Percentiles rank a stretch among this genome's conserved stretches.
phyloP scores from a whole-genome alignment of 1,140 invertebrate species.

The Drosophila nigrodunni region DNA sequence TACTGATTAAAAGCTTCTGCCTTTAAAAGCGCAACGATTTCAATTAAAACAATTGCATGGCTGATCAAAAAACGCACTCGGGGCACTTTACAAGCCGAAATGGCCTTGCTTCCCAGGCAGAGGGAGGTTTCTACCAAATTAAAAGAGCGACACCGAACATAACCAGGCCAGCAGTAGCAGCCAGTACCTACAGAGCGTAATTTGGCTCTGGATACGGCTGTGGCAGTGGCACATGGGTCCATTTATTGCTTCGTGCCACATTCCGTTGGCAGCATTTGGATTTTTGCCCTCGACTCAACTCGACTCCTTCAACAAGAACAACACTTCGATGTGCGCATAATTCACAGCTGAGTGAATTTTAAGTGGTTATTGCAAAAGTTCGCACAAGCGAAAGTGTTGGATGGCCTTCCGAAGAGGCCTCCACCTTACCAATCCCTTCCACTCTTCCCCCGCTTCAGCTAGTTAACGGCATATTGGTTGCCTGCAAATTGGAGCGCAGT shows the following conservation, averaged over 20 bases:
- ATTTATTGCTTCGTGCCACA: constrained; percentile 58
- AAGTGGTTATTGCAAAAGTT: constrained; percentile 83
- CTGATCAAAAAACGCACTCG: constrained; percentile 44
- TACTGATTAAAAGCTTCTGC: background rate
- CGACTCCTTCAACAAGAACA: constrained; percentile 62
- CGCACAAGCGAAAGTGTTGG: constrained; percentile 75
- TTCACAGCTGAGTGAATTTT: constrained; percentile 83
- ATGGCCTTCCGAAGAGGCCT: constrained; percentile 17
- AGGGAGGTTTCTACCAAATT: constrained; percentile 10
- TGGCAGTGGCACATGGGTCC: constrained; percentile 61
- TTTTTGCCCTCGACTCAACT: constrained; percentile 12
- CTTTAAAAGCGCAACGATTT: constrained; percentile 23
- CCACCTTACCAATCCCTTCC: background rate
- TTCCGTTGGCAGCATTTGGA: constrained; percentile 43
- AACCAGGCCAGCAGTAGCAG: constrained; percentile 53
- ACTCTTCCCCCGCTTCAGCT: background rate
- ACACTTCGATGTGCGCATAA: constrained; percentile 79
- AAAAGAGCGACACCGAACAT: constrained; percentile 58
- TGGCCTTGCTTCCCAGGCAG: background rate
- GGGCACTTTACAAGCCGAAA: constrained; percentile 13
- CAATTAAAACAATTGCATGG: constrained; percentile 46
- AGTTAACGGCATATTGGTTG: constrained; percentile 37
- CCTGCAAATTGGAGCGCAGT: constrained; percentile 56
- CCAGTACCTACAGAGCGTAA: background rate
- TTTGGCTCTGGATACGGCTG: background rate